These are phyloP conservation scores for Hirundo rustica DNA, from an alignment of 2,797 vertebrate genomes.

Conservation along the genomic window DNA sequence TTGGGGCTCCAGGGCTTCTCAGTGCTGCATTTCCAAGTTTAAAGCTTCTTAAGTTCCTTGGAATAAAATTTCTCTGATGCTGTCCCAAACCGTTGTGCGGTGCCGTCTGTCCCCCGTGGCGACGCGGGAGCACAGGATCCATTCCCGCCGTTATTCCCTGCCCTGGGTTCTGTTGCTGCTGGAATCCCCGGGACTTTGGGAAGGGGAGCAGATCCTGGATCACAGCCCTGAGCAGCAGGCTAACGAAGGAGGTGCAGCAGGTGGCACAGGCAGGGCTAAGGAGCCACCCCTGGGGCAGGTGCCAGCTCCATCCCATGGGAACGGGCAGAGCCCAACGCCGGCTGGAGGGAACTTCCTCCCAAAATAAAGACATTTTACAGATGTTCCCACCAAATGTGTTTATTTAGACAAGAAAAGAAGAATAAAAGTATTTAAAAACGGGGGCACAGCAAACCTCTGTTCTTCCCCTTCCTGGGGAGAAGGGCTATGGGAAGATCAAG, in stretches of 20 bases:
- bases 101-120: fast-evolving
- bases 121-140: fast-evolving
- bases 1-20: neutral
- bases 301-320: too few species aligned
- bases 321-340: fast-evolving
- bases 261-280: neutral
- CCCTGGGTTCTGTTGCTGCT: fast-evolving
- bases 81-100: fast-evolving
- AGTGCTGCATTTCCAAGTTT: neutral
- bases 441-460: neutral
- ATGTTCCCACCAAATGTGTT: neutral
- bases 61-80: slow-evolving; percentile 33
- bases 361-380: neutral
- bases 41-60: slow-evolving; percentile 41
- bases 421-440: neutral
- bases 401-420: neutral
- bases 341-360: neutral
- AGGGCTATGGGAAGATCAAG: neutral
- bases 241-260: neutral
- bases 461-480: neutral
- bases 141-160: fast-evolving
- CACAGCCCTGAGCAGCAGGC: fast-evolving
- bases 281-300: neutral
- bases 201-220: neutral
- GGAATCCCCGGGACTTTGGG: neutral